Base-by-base conservation (phyloP, 37 sponge, comb jelly and placozoan genomes). In the Geodia barretti region DNA sequence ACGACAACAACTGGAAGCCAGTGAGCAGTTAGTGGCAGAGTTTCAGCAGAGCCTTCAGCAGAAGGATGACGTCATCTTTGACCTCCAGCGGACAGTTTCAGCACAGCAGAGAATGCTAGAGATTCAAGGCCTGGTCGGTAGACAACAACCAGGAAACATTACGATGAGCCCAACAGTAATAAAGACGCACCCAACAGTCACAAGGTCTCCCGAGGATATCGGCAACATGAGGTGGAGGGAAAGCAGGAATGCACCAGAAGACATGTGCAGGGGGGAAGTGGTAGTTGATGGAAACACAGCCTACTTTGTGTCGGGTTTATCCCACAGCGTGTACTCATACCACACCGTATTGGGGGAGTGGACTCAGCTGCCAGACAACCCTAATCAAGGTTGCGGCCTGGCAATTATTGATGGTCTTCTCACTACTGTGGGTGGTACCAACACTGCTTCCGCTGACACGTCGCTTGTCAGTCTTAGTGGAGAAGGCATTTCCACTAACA, bases 331-430 rank as follows among this genome's bases (percentile, higher is more conserved):
- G 26, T 62, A 62, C 26, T n/a, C 64, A 5, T 62, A 62, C 26
- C 26, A 62, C 26, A 28, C 64, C 7, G 26, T n/a, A n/a, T 28
- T 28, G 3, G 8, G 8, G 3, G 26, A 62, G 64, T 62, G 64
- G 64, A 28, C 26, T n/a, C n/a, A 28, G 26, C 26, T 28, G 3
- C 64, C 64, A 5, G 64, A 62, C 3, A 28, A 28, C 64, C 64
- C 64, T 62, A 28, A 3, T 62, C n/a, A 3, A n/a, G 26, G 64
- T 28, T 62, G n/a, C 26, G 64, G 64, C 1, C n/a, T 62, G 26
- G 64, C 64, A 62, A 28, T 62, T 62, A 62, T 62, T 28, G 26
- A 62, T 62, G 64, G 64, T 28, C 64, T 62, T 28, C 64, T 62
- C 26, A 62, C 64, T 8, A 5, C 64, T 62, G 8, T 62, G 26